Conservation (phyloP, 1,140 invertebrate species). For the Ceratina japonica region DNA sequence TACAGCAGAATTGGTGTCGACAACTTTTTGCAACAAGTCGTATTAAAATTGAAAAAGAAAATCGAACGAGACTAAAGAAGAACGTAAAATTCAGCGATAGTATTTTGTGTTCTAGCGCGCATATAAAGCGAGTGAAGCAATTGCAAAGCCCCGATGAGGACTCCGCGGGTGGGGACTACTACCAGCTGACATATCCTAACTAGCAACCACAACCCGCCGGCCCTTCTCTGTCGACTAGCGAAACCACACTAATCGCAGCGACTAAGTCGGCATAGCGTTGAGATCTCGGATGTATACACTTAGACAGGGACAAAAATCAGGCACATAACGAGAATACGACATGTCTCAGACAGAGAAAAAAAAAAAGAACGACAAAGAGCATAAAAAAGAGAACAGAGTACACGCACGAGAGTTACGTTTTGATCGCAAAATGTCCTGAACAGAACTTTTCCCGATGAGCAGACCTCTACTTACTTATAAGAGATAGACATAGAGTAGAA, state of each 20-base stretch:
- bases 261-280: slow-evolving; percentile 56
- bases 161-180: slow-evolving; percentile 77
- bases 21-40: too few species aligned
- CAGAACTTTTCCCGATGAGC: background rate
- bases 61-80: slow-evolving; percentile 5
- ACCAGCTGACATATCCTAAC: slow-evolving; percentile 79
- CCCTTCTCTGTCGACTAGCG: slow-evolving; percentile 67
- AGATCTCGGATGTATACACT: slow-evolving; percentile 51
- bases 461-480: background rate
- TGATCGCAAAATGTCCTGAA: background rate
- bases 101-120: slow-evolving; percentile 79
- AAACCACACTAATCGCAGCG: slow-evolving; percentile 52
- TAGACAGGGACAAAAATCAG: slow-evolving; percentile 31
- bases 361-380: too few species aligned
- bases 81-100: slow-evolving; percentile 63
- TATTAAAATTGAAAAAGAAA: background rate
- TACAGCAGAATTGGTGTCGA: background rate
- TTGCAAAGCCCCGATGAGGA: slow-evolving; percentile 77
- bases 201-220: slow-evolving; percentile 70
- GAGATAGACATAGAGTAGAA: background rate
- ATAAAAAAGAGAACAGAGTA: background rate
- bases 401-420: background rate
- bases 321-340: slow-evolving; percentile 20
- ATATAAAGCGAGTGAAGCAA: slow-evolving; percentile 77
- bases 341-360: background rate